Percentiles rank a stretch among this genome's conserved stretches.
These are phyloP conservation scores for Rotaria magnacalcarata DNA, from an alignment of 2,888 invertebrate genomes.

Conservation along the genomic window DNA sequence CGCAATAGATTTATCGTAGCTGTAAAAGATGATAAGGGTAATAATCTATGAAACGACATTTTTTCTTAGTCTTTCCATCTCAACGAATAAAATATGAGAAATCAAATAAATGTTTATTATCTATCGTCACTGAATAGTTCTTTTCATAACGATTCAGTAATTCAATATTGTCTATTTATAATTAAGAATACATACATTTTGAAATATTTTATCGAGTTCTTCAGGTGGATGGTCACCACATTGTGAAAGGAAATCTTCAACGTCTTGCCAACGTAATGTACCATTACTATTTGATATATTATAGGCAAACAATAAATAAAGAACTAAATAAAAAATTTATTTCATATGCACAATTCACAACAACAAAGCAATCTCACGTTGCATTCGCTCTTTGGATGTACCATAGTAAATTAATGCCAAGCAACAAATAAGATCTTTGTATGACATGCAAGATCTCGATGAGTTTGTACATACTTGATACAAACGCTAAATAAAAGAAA, in stretches of 20 bases:
- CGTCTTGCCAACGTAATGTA: not conserved
- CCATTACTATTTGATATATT: not conserved
- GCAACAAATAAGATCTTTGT: conserved; percentile 3
- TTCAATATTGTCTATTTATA: too few species aligned
- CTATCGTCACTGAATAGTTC: too few species aligned
- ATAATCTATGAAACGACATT: too few species aligned
- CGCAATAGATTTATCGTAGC: too few species aligned
- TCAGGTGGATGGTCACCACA: conserved; percentile 17
- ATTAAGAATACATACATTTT: not conserved
- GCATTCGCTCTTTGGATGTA: not conserved
- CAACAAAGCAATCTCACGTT: not conserved
- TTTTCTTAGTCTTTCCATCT: too few species aligned
- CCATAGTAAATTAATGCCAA: conserved; percentile 33
- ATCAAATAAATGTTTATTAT: too few species aligned
- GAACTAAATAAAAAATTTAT: not conserved
- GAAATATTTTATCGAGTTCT: conserved; percentile 1
- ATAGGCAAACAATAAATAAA: not conserved
- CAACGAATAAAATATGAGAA: too few species aligned
- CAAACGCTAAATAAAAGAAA: not conserved
- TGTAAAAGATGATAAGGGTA: too few species aligned
- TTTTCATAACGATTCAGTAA: too few species aligned
- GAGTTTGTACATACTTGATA: not conserved
- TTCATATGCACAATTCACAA: not conserved
- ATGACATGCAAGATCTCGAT: not conserved
- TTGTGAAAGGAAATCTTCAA: conserved; percentile 33